Evolutionary conservation across 2,797 vertebrate species (phyloP).

Genomic region (Oreortyx pictus): DNA sequence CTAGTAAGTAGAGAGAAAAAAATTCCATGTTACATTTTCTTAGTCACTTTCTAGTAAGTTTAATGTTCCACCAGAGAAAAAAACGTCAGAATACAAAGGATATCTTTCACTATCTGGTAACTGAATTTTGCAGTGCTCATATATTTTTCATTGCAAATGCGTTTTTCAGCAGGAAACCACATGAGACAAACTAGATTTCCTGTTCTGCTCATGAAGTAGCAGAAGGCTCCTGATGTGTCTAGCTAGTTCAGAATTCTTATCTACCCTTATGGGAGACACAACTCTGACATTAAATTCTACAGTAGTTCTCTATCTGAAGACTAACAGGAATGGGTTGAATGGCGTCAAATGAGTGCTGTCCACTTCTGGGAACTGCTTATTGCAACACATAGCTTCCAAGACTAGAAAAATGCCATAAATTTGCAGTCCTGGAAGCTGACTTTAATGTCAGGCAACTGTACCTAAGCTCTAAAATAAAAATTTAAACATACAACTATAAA

Average conservation of each 20-base stretch:
- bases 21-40: background rate
- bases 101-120: conserved; percentile 28
- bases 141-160: conserved; percentile 48
- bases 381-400: conserved; percentile 10
- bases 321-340: conserved; percentile 19
- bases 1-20: background rate
- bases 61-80: background rate
- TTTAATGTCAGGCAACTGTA: conserved; percentile 46
- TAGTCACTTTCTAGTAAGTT: background rate
- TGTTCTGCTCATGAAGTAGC: conserved; percentile 53
- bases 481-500: conserved; percentile 51
- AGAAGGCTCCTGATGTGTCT: conserved; percentile 36
- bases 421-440: background rate
- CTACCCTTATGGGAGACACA: conserved; percentile 21
- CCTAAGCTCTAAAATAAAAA: conserved; percentile 41
- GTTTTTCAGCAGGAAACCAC: conserved; percentile 70
- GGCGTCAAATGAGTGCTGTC: conserved; percentile 39
- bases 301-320: conserved; percentile 26
- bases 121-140: conserved; percentile 40
- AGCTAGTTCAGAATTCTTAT: conserved; percentile 44
- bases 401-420: conserved; percentile 50
- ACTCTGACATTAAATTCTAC: conserved; percentile 23
- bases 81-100: background rate
- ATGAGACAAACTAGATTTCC: conserved; percentile 72
- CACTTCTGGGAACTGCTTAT: conserved; percentile 26